A percentile compares a stretch with the other conserved stretches of the same genome.
These are phyloP conservation scores for Elysia crispata DNA, from an alignment of 2,888 invertebrate genomes.

Conservation along the genomic window DNA sequence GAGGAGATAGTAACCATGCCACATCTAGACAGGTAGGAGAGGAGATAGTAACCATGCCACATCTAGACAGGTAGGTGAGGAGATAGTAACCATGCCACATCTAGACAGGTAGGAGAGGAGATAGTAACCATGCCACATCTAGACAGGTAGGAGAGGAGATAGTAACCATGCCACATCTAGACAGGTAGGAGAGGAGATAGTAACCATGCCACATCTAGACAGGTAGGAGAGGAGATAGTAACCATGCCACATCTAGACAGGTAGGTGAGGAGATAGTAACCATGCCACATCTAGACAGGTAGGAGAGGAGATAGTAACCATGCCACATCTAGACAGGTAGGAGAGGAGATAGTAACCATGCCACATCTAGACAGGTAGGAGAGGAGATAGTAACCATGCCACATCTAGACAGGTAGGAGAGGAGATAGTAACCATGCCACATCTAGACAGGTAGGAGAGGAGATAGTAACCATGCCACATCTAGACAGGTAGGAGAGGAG, in stretches of 20 bases:
- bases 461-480: conserved; percentile 98
- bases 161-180: conserved; percentile 97
- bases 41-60: conserved; percentile 98
- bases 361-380: conserved; percentile 97
- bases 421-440: conserved; percentile 98
- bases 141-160: conserved; percentile 99
- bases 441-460: conserved; percentile 98
- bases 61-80: conserved; percentile 98
- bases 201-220: conserved; percentile 97
- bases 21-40: conserved; percentile 98
- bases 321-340: conserved; percentile 98
- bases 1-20: conserved; percentile 99
- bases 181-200: conserved; percentile 99
- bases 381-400: conserved; percentile 99
- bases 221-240: conserved; percentile 99
- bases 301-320: conserved; percentile 99
- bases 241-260: conserved; percentile 97
- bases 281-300: conserved; percentile 95
- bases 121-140: conserved; percentile 98
- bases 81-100: conserved; percentile 98
- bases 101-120: conserved; percentile 98
- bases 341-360: conserved; percentile 98
- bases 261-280: conserved; percentile 99
- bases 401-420: conserved; percentile 98
- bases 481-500: conserved; percentile 98